A percentile compares a stretch with the other conserved stretches of the same genome.
phyloP scores from a whole-genome alignment of 2,797 vertebrate genomes.

The Apogon hyalosoma region DNA sequence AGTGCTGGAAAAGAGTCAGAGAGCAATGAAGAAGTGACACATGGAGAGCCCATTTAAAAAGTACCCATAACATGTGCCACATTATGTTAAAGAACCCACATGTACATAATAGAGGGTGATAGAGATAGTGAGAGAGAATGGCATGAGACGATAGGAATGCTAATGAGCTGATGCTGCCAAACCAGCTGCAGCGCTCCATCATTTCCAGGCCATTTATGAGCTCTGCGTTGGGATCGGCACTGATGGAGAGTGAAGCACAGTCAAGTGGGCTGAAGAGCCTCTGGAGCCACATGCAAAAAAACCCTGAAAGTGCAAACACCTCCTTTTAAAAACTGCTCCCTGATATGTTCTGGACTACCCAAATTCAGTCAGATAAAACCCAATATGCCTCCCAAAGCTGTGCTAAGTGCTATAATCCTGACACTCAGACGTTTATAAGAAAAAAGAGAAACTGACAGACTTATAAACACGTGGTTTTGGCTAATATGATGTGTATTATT shows the following conservation, averaged over 20 bases:
- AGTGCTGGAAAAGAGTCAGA: slow-evolving; percentile 13
- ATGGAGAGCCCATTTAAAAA: slow-evolving; percentile 22
- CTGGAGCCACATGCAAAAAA: slow-evolving; percentile 35
- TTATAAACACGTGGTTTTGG: too few relatives aligned
- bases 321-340: not conserved
- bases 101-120: slow-evolving; percentile 24
- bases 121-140: slow-evolving; percentile 4
- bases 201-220: slow-evolving; percentile 65
- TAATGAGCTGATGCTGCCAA: slow-evolving; percentile 63
- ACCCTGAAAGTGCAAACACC: slow-evolving; percentile 13
- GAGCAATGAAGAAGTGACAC: slow-evolving; percentile 29
- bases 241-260: slow-evolving; percentile 46
- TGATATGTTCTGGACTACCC: not conserved
- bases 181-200: slow-evolving; percentile 63
- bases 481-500: too few relatives aligned
- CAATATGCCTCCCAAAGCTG: not conserved
- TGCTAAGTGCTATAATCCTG: not conserved
- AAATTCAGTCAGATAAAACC: not conserved
- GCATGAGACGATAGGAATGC: slow-evolving; percentile 53
- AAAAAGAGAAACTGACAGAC: too few relatives aligned
- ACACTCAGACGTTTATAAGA: too few relatives aligned
- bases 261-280: slow-evolving; percentile 53
- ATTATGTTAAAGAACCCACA: slow-evolving; percentile 7
- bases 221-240: slow-evolving; percentile 46
- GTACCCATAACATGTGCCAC: slow-evolving; percentile 14